These are phyloP conservation scores for Zelleria hepariella DNA, from an alignment of 2,888 invertebrate species.

Conservation along the genomic window DNA sequence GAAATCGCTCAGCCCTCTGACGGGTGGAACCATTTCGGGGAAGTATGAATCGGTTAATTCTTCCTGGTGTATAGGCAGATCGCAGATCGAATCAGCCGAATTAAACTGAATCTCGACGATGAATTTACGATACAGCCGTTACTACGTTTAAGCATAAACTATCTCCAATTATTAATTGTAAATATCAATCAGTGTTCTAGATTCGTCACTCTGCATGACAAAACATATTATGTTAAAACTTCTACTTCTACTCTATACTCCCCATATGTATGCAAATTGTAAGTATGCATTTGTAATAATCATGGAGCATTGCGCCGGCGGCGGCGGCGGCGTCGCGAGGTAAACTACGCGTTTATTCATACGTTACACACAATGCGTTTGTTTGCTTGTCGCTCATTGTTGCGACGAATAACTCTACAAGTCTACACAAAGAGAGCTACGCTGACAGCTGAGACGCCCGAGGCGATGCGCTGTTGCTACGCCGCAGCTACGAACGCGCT, in stretches of 20 bases:
- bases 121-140: not conserved
- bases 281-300: constrained; percentile 53
- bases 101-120: not conserved
- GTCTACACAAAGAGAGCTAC: not conserved
- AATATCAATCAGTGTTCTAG: too few species aligned
- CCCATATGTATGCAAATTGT: constrained; percentile 51
- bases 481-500: not conserved
- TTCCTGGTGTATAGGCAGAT: not conserved
- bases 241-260: not conserved
- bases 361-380: constrained; percentile 46
- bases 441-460: constrained; percentile 21
- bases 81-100: not conserved
- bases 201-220: not conserved
- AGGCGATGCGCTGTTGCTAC: constrained; percentile 37
- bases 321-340: constrained; percentile 23
- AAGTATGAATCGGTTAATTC: not conserved
- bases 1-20: constrained; percentile 37
- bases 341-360: constrained; percentile 38
- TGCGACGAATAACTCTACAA: not conserved
- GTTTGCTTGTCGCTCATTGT: constrained; percentile 62
- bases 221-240: not conserved
- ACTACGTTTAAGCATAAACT: too few species aligned
- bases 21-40: constrained; percentile 24
- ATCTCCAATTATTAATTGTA: too few species aligned
- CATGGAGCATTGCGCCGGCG: constrained; percentile 27